phyloP scores from a whole-genome alignment of 2,113 vertebrate genomes.

The Cephalopterus ornatus region DNA sequence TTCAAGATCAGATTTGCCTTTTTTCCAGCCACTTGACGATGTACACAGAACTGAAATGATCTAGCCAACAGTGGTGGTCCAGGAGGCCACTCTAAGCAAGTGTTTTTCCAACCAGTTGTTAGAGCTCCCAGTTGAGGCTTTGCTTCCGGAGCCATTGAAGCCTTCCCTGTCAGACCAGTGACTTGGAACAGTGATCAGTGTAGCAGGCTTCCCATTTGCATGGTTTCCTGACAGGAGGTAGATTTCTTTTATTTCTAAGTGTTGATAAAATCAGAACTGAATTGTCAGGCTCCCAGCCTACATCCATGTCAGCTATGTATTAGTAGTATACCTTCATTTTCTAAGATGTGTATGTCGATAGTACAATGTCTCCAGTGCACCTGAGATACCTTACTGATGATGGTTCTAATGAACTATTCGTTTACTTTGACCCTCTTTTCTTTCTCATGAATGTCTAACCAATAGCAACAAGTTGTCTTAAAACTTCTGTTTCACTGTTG shows the following conservation, averaged over 20 bases:
- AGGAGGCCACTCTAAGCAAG: background rate
- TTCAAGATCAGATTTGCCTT: background rate
- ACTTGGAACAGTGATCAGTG: slow-evolving; percentile 47
- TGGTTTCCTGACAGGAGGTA: slow-evolving; percentile 19
- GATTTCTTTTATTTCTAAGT: slow-evolving; percentile 1
- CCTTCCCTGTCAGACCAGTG: slow-evolving; percentile 29
- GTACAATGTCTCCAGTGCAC: background rate
- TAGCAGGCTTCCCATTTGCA: background rate
- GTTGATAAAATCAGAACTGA: background rate
- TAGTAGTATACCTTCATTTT: background rate
- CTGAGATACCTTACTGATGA: background rate
- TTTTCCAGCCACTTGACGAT: background rate
- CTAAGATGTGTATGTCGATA: background rate
- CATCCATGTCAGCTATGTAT: background rate
- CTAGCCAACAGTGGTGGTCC: background rate
- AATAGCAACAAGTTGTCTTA: background rate
- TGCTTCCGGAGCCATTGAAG: background rate
- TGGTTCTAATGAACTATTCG: background rate
- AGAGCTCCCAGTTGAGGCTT: background rate
- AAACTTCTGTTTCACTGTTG: background rate
- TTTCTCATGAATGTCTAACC: background rate
- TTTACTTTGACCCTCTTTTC: background rate
- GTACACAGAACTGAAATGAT: background rate
- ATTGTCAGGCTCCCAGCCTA: background rate
- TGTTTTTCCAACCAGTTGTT: background rate